These are phyloP conservation scores for Drosophila lacteicornis DNA, from an alignment of 1,140 invertebrate genomes.

Conservation along the genomic window DNA sequence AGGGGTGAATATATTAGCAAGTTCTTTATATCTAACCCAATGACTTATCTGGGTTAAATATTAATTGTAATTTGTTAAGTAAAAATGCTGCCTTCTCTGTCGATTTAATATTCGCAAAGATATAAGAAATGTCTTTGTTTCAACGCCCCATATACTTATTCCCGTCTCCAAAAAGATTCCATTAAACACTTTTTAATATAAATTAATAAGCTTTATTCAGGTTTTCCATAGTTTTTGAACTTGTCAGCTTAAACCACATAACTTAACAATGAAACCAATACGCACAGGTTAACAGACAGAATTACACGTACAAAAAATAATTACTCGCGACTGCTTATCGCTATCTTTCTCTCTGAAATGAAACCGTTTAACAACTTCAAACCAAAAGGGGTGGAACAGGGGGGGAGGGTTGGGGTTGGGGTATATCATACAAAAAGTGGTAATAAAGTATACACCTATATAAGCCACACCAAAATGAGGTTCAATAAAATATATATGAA, in stretches of 20 bases:
- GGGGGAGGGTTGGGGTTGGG: background rate
- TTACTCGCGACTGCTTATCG: constrained; percentile 38
- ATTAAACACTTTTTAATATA: constrained; percentile 52
- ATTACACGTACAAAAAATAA: constrained; percentile 52
- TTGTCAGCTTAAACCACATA: constrained; percentile 79
- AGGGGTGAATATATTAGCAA: too few species aligned
- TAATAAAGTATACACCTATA: constrained; percentile 27
- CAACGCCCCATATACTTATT: background rate
- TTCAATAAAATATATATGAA: constrained; percentile 36
- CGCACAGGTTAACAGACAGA: constrained; percentile 72
- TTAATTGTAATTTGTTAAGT: too few species aligned
- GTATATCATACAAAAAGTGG: constrained; percentile 40
- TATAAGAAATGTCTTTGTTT: background rate
- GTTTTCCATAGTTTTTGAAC: constrained; percentile 76
- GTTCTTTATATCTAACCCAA: too few species aligned
- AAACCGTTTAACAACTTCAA: constrained; percentile 60
- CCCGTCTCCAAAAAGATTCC: too few species aligned
- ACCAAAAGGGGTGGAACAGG: constrained; percentile 40
- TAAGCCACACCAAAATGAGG: constrained; percentile 49
- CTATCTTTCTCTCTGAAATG: constrained; percentile 25
- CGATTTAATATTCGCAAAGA: background rate
- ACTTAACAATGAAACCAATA: constrained; percentile 79
- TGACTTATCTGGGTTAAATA: background rate
- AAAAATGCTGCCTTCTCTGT: background rate
- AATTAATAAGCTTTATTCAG: constrained; percentile 78